Evolutionary conservation across 2,113 vertebrate genomes (phyloP).

Genomic region (Chelonoidis abingdonii): DNA sequence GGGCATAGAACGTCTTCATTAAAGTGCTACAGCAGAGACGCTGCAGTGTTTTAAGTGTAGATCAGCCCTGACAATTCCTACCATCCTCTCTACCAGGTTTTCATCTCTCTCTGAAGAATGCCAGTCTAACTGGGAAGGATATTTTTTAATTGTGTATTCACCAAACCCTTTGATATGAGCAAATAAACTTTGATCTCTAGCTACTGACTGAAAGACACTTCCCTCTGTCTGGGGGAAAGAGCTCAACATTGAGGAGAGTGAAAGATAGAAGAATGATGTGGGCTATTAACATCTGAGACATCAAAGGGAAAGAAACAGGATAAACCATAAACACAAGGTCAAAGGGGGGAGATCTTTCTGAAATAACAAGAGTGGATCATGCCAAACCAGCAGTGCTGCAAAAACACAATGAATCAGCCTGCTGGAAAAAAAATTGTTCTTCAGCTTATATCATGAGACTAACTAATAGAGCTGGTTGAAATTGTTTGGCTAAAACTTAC

Average conservation of each 20-base stretch:
- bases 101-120: not conserved
- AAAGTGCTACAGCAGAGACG: too few species aligned
- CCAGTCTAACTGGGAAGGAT: not conserved
- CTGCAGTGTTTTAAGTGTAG: too few species aligned
- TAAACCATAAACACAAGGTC: not conserved
- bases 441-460: not conserved
- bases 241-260: not conserved
- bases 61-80: not conserved
- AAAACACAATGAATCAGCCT: not conserved
- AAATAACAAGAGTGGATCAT: accelerated
- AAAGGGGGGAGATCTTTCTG: not conserved
- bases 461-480: too few species aligned
- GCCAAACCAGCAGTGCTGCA: too few species aligned
- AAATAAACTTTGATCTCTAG: not conserved
- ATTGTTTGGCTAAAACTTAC: too few species aligned
- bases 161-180: not conserved
- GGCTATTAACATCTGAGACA: not conserved
- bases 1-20: too few species aligned
- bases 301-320: not conserved
- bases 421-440: not conserved
- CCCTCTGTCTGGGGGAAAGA: not conserved
- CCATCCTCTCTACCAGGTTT: not conserved
- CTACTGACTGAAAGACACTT: not conserved
- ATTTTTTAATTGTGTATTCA: not conserved
- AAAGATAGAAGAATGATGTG: not conserved